A percentile compares a stretch with the other conserved stretches of the same genome.
Conservation (phyloP, 2,797 vertebrate genomes). For the Sebastolobus altivelis region DNA sequence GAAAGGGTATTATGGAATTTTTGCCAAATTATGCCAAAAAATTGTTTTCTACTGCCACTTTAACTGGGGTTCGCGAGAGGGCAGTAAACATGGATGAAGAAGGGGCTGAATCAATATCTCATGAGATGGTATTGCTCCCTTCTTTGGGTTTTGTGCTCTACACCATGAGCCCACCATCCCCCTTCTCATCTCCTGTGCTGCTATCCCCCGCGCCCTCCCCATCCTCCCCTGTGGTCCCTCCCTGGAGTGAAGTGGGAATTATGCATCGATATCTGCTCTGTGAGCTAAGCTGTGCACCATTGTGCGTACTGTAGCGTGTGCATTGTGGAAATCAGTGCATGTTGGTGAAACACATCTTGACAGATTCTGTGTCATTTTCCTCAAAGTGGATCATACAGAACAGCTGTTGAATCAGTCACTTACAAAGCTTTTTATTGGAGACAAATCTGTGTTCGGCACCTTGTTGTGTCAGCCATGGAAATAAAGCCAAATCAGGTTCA, state of each 20-base stretch:
- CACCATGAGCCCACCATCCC: conserved; percentile 48
- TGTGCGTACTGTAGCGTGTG: conserved; percentile 6
- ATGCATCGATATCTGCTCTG: conserved; percentile 67
- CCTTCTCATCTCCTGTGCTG: conserved; percentile 33
- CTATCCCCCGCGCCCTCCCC: too few species aligned
- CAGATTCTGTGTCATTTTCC: neutral
- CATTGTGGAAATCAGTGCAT: neutral
- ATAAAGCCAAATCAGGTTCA: neutral
- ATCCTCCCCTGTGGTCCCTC: conserved; percentile 12
- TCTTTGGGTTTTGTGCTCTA: conserved; percentile 25
- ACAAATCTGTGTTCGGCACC: neutral
- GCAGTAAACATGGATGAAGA: conserved; percentile 46
- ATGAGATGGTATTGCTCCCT: conserved; percentile 30
- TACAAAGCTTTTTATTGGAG: neutral
- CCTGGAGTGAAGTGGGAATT: conserved; percentile 63
- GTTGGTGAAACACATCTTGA: conserved; percentile 21
- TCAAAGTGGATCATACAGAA: neutral
- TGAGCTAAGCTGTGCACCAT: conserved; percentile 11
- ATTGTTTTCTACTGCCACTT: too few species aligned
- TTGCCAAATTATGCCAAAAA: too few species aligned
- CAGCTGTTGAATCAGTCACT: neutral
- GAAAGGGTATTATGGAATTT: too few species aligned
- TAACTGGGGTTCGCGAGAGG: conserved; percentile 34
- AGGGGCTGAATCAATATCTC: conserved; percentile 67
- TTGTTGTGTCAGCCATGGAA: neutral